A percentile compares a stretch with the other conserved stretches of the same genome.
phyloP scores from a whole-genome alignment of 2,888 invertebrate genomes.

The Diachrysia chrysitis region DNA sequence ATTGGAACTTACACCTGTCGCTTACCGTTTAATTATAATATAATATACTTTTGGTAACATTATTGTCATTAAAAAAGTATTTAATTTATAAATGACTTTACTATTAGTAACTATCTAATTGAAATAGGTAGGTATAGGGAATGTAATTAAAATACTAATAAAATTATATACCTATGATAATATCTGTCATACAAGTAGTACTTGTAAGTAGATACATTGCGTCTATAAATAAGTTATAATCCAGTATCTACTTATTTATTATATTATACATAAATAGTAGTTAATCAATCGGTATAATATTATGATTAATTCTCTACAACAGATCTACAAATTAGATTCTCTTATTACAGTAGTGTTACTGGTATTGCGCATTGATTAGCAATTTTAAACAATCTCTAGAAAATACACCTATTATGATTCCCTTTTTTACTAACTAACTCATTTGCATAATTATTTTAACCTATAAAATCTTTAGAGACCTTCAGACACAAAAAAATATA shows the following conservation, averaged over 20 bases:
- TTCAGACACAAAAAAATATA: too few relatives aligned
- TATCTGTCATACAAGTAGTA: slow-evolving; percentile 19
- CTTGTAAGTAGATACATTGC: not conserved
- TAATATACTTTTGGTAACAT: too few relatives aligned
- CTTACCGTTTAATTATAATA: too few relatives aligned
- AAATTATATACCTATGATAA: not conserved
- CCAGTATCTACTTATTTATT: slow-evolving; percentile 22
- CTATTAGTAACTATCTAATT: too few relatives aligned
- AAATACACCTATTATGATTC: not conserved
- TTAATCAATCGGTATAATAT: slow-evolving; percentile 48
- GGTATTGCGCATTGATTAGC: not conserved
- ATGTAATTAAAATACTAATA: too few relatives aligned
- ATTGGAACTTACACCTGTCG: too few relatives aligned
- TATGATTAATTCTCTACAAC: slow-evolving; percentile 46
- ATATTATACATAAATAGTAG: slow-evolving; percentile 35
- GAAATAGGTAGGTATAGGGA: too few relatives aligned
- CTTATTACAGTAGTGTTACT: slow-evolving; percentile 30
- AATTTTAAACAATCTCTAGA: not conserved
- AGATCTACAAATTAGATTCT: slow-evolving; percentile 46
- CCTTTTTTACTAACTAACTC: too few relatives aligned
- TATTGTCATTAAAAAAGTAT: too few relatives aligned
- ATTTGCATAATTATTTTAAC: too few relatives aligned
- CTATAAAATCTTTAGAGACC: too few relatives aligned
- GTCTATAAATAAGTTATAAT: slow-evolving; percentile 10
- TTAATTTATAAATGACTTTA: too few relatives aligned